These are phyloP conservation scores for Drosophila setifemur DNA, from an alignment of 1,140 invertebrate genomes.

Conservation along the genomic window DNA sequence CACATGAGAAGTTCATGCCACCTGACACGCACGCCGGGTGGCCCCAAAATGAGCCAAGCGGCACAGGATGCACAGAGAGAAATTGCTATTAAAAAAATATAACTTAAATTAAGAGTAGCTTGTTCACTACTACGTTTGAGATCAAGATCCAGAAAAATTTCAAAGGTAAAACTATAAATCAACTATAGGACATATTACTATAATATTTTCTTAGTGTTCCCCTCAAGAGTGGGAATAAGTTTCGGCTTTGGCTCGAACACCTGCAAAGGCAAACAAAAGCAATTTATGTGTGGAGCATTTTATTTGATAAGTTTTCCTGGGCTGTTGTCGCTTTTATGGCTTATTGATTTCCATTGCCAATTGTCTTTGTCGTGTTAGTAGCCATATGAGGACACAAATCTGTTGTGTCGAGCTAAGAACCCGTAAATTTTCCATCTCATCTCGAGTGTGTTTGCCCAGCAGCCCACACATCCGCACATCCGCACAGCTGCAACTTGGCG, in stretches of 20 bases:
- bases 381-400: constrained; percentile 62
- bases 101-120: no score
- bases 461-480: constrained; percentile 1
- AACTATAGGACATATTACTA: no score
- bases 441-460: constrained; percentile 21
- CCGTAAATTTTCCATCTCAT: constrained; percentile 14
- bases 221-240: not conserved
- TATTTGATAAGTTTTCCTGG: constrained; percentile 65
- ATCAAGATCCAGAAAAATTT: no score
- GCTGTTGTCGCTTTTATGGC: constrained; percentile 57
- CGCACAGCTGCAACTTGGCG: constrained; percentile 33
- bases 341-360: constrained; percentile 68
- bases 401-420: constrained; percentile 3
- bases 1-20: constrained; percentile 22
- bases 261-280: constrained; percentile 14
- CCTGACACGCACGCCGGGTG: constrained; percentile 43
- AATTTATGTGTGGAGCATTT: constrained; percentile 44
- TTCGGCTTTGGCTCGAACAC: constrained; percentile 21
- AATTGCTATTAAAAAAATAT: not conserved
- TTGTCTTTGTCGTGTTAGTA: constrained; percentile 38
- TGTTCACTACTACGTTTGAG: no score
- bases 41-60: constrained; percentile 4
- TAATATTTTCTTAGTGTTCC: no score
- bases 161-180: no score
- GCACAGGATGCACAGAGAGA: constrained; percentile 1